A percentile compares a stretch with the other conserved stretches of the same genome.
Conservation (phyloP, 35 echinoderm and acorn worm genomes). For the Heliocidaris erythrogramma region DNA sequence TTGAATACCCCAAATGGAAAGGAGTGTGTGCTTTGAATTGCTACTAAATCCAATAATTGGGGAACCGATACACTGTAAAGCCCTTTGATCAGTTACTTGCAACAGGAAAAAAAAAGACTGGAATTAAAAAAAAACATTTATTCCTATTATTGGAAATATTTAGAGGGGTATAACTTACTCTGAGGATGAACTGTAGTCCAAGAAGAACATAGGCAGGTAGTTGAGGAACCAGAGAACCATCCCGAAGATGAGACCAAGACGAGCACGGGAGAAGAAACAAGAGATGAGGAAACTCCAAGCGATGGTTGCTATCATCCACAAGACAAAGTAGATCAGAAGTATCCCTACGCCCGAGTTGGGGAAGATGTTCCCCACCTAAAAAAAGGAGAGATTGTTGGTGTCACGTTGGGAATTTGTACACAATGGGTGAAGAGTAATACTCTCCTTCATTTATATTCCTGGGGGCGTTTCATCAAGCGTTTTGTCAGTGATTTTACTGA, state of each 20-base stretch:
- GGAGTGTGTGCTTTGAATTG: too few species aligned
- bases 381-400: neutral
- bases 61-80: too few species aligned
- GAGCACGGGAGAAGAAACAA: constrained; percentile 82
- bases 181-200: constrained; percentile 56
- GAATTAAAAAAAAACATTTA: neutral
- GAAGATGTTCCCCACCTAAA: constrained; percentile 83
- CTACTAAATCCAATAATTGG: too few species aligned
- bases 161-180: constrained; percentile 52
- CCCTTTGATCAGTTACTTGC: neutral
- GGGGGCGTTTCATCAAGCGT: too few species aligned
- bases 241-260: constrained; percentile 88
- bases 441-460: too few species aligned
- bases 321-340: constrained; percentile 72
- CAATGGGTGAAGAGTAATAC: too few species aligned
- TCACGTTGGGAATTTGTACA: too few species aligned
- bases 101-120: neutral
- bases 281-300: constrained; percentile 91
- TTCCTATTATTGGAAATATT: neutral
- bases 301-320: constrained; percentile 81
- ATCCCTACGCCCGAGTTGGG: constrained; percentile 57
- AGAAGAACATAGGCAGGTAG: constrained; percentile 80
- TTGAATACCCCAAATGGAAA: too few species aligned
- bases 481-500: too few species aligned
- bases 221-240: constrained; percentile 86